Evolutionary conservation across 2,888 invertebrate genomes (phyloP).

Genomic region (Apotomis capreana): DNA sequence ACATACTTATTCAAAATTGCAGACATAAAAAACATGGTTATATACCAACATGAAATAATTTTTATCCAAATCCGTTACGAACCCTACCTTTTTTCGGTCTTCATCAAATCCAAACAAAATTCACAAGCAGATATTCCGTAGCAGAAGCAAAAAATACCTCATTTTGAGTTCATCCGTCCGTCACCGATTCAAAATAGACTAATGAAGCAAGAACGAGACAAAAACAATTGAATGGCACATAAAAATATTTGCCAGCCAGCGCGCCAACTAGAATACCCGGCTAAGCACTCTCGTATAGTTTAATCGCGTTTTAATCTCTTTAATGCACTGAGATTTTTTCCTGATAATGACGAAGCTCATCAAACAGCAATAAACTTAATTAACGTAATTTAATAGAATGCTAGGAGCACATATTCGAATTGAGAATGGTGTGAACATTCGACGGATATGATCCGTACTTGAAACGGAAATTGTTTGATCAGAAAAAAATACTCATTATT

Average conservation of each 20-base stretch:
- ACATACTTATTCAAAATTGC: too few species aligned
- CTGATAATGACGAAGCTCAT: conserved; percentile 25
- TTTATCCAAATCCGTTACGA: too few species aligned
- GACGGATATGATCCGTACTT: conserved; percentile 12
- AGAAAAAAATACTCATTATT: background rate
- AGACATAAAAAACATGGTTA: too few species aligned
- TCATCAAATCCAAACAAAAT: too few species aligned
- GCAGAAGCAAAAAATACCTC: too few species aligned
- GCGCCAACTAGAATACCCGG: conserved; percentile 47
- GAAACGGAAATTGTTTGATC: conserved; percentile 8
- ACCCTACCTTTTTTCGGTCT: too few species aligned
- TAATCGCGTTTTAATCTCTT: conserved; percentile 25
- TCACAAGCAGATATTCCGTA: too few species aligned
- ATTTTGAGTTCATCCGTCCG: too few species aligned
- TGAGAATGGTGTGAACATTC: conserved; percentile 23
- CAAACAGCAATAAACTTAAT: conserved; percentile 30
- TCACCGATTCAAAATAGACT: conserved; percentile 15
- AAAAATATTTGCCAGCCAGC: conserved; percentile 40
- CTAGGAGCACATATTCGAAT: background rate
- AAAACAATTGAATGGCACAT: conserved; percentile 35
- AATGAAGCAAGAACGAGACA: conserved; percentile 36
- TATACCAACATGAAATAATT: too few species aligned
- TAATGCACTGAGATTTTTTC: conserved; percentile 35
- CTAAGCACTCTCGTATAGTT: conserved; percentile 32
- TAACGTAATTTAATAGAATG: conserved; percentile 29